Base-by-base conservation (phyloP, 2,888 invertebrate species). In the Notocelia uddmanniana region DNA sequence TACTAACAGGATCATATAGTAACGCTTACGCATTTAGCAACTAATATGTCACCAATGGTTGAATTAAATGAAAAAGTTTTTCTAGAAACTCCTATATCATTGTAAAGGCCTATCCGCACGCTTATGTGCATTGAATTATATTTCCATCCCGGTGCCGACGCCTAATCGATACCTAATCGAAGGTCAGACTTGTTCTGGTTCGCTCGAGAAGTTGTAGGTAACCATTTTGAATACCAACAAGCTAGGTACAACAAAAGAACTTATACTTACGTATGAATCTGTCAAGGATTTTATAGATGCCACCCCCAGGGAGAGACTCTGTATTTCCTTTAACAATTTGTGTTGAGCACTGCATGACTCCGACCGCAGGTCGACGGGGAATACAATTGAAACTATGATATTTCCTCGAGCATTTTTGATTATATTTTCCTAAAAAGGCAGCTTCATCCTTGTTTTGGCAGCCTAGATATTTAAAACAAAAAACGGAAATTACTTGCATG, bases 211-310 rank as follows among this genome's bases (percentile, higher is more conserved):
- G 45, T 45, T 45, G 45, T 15, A 13, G 15, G 45, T n/a, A 45
- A 45, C 45, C n/a, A n/a, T 13, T 45, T 15, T 45, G 45, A 45
- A 45, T n/a, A 45, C 45, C 45, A 45, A 19, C 57, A 48, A 45
- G 45, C 50, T 23, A 45, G 45, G 37, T 23, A 18, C 66, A 41
- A 83, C 81, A 85, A 85, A n/a, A 85, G 81, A 84, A 79, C 75
- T 83, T 80, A 58, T 66, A 59, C 52, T 41, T 83, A 79, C 80
- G 77, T 80, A 85, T 84, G 79, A 80, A 77, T 76, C 80, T 80
- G 78, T 78, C 80, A 77, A 77, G 79, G 80, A 81, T 85, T 86
- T 85, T 83, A 85, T 85, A 85, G 81, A 84, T 85, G 83, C 80
- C 75, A 76, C 73, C 76, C 79, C 85, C 81, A 37, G 85, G 81